phyloP scores from a whole-genome alignment of 2,888 invertebrate species.

The Pardosa pseudoannulata region DNA sequence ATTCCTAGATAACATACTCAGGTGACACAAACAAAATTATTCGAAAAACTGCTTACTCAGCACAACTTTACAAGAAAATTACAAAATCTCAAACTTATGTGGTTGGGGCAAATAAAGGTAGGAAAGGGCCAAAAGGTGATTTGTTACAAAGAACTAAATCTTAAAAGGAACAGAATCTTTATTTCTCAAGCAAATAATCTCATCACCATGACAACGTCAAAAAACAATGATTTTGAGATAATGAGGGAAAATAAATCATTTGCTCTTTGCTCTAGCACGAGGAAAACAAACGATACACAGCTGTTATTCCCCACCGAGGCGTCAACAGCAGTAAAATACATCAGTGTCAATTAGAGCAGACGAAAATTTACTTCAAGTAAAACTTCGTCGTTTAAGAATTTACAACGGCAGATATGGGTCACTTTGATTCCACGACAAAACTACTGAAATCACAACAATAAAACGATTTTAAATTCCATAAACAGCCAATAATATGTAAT shows the following conservation, averaged over 20 bases:
- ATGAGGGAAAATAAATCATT: not conserved
- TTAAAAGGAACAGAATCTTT: not conserved
- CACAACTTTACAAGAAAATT: not conserved
- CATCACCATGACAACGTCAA: not conserved
- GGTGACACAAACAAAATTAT: not conserved
- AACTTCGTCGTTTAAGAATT: too few species aligned
- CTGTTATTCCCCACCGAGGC: too few species aligned
- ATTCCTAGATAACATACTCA: not conserved
- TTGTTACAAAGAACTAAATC: not conserved
- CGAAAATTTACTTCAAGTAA: too few species aligned
- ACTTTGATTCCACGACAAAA: too few species aligned
- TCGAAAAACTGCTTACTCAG: not conserved
- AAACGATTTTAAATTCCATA: too few species aligned
- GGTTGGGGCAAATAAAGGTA: not conserved
- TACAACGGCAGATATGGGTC: too few species aligned
- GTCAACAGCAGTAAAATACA: too few species aligned
- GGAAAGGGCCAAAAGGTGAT: not conserved
- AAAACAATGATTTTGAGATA: not conserved
- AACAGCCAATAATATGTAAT: too few species aligned
- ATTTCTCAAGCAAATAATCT: not conserved
- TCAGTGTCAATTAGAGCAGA: too few species aligned
- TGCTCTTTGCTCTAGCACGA: not conserved
- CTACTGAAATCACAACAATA: too few species aligned
- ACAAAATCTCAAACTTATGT: not conserved
- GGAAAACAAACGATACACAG: too few species aligned